phyloP scores from a whole-genome alignment of 2,888 invertebrate species.

The Pantelozetes paolii region DNA sequence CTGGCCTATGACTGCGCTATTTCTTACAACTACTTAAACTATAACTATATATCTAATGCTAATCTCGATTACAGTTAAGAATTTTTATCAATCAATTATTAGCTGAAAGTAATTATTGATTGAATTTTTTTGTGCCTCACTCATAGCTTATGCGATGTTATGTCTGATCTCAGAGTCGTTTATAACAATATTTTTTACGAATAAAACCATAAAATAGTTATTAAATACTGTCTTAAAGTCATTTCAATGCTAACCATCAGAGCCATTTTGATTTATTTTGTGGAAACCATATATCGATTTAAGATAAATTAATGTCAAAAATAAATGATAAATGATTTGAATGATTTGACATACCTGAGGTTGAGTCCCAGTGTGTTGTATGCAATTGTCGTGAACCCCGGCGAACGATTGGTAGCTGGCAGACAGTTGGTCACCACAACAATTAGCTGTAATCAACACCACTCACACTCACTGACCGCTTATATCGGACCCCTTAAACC shows the following conservation, averaged over 20 bases:
- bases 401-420: conserved; percentile 12
- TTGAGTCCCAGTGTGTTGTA: conserved; percentile 35
- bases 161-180: not conserved
- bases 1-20: not conserved
- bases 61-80: not conserved
- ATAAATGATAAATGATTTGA: too few species aligned
- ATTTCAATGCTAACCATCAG: not conserved
- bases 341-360: conserved; percentile 31
- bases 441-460: conserved; percentile 33
- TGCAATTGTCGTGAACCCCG: conserved; percentile 30
- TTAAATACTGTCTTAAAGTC: not conserved
- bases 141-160: not conserved
- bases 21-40: too few species aligned
- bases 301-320: too few species aligned
- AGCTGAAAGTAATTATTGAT: not conserved
- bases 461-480: not conserved
- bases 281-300: too few species aligned
- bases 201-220: not conserved
- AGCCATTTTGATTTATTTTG: too few species aligned
- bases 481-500: too few species aligned
- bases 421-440: conserved; percentile 33
- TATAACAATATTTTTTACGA: not conserved
- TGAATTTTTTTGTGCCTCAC: not conserved
- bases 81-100: not conserved
- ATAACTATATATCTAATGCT: not conserved